Evolutionary conservation across 2,797 vertebrate genomes (phyloP).

Genomic region (Chromobotia macracanthus): DNA sequence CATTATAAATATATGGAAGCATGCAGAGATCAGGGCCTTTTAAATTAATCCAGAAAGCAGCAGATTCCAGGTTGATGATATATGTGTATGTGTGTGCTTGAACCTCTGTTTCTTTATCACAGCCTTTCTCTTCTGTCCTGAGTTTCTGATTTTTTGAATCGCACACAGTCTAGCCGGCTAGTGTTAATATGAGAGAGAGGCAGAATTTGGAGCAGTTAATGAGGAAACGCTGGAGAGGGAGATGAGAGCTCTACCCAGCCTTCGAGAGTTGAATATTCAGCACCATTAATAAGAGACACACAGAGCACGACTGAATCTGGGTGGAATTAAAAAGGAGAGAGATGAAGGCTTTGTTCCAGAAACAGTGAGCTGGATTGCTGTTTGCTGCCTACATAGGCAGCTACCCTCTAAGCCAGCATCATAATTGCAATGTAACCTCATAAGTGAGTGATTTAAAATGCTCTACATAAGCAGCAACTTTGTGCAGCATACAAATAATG

Average conservation of each 20-base stretch:
- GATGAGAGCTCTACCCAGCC: slow-evolving; percentile 47
- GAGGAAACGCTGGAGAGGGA: slow-evolving; percentile 55
- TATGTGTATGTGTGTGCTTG: not conserved
- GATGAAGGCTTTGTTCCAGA: slow-evolving; percentile 48
- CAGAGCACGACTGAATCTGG: slow-evolving; percentile 21
- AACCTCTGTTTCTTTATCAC: slow-evolving; percentile 22
- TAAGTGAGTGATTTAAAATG: not conserved
- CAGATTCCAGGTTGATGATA: not conserved
- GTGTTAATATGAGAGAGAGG: slow-evolving; percentile 34
- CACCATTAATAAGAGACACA: slow-evolving; percentile 57
- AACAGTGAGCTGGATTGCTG: not conserved
- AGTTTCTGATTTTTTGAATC: slow-evolving; percentile 34
- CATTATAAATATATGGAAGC: no score
- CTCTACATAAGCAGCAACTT: not conserved
- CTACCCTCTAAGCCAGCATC: not conserved
- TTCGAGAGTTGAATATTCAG: slow-evolving; percentile 46
- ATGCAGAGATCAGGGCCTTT: not conserved
- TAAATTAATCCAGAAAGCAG: not conserved
- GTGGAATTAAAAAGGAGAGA: slow-evolving; percentile 10
- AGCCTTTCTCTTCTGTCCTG: slow-evolving; percentile 1
- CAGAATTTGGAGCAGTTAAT: slow-evolving; percentile 53
- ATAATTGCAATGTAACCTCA: slow-evolving; percentile 3
- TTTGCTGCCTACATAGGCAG: not conserved
- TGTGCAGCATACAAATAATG: not conserved
- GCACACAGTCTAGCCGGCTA: slow-evolving; percentile 36